phyloP scores from a whole-genome alignment of 2,113 vertebrate genomes.

The Tautogolabrus adspersus region DNA sequence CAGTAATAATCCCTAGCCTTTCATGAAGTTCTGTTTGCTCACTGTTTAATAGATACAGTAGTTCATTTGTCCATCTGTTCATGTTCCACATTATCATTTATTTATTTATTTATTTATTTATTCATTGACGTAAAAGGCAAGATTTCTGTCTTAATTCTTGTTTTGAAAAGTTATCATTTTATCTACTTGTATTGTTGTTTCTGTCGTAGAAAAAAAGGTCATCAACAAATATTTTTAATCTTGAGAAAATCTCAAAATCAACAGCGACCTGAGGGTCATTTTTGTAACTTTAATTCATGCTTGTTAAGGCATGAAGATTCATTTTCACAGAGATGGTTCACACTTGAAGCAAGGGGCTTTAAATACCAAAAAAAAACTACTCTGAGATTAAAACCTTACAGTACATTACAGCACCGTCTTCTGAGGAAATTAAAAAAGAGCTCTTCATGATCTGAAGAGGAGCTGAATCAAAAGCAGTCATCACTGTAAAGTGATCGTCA shows the following conservation, averaged over 20 bases:
- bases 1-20: not conserved
- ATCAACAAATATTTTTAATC: not conserved
- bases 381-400: constrained; percentile 26
- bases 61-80: not conserved
- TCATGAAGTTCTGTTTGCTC: too few relatives aligned
- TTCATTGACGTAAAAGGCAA: not conserved
- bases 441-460: constrained; percentile 41
- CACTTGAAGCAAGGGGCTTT: constrained; percentile 25
- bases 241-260: not conserved
- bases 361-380: constrained; percentile 1
- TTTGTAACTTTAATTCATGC: constrained; percentile 20
- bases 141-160: not conserved
- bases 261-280: constrained; percentile 4
- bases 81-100: not conserved
- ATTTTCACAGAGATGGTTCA: not conserved
- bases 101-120: not conserved
- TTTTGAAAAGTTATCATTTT: not conserved
- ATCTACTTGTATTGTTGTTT: not conserved
- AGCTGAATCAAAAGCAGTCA: constrained; percentile 51
- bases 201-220: not conserved
- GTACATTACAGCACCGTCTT: constrained; percentile 4
- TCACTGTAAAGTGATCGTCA: constrained; percentile 32
- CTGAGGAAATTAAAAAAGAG: constrained; percentile 28
- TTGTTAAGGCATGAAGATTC: constrained; percentile 23
- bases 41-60: not conserved